A percentile compares a stretch with the other conserved stretches of the same genome.
Conservation (phyloP, 2,797 vertebrate species). For the Epinephelus awoara region DNA sequence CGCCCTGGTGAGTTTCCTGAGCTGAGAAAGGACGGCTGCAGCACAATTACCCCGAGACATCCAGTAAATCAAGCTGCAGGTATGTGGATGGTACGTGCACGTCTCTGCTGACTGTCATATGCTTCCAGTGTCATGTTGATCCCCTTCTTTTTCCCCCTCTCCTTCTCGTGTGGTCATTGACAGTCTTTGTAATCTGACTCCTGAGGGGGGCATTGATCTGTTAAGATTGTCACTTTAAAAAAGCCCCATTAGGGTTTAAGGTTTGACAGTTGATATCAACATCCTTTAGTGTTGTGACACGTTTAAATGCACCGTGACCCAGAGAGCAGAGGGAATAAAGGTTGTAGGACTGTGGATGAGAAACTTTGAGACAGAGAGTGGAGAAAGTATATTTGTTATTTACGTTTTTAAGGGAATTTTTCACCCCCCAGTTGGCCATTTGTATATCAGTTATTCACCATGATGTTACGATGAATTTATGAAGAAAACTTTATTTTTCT, state of each 20-base stretch:
- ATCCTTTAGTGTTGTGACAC: constrained; percentile 70
- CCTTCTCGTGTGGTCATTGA: constrained; percentile 75
- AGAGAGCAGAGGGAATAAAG: constrained; percentile 7
- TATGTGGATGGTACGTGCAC: constrained; percentile 1
- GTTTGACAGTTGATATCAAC: constrained; percentile 83
- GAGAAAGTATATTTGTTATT: too few relatives aligned
- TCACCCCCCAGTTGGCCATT: too few relatives aligned
- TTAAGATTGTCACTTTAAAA: constrained; percentile 82
- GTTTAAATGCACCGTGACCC: constrained; percentile 45
- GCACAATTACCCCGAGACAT: constrained; percentile 9
- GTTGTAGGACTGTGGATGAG: neutral
- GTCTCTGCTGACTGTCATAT: constrained; percentile 21
- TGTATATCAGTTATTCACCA: too few relatives aligned
- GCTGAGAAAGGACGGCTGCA: constrained; percentile 11
- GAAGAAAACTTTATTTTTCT: too few relatives aligned
- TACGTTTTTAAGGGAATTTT: too few relatives aligned
- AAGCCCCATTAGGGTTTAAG: constrained; percentile 81
- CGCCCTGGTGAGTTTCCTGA: constrained; percentile 23
- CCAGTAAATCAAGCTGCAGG: constrained; percentile 30
- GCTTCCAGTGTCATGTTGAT: constrained; percentile 33
- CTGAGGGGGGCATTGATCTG: constrained; percentile 78
- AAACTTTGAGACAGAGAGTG: neutral
- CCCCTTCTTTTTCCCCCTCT: constrained; percentile 18
- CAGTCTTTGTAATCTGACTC: constrained; percentile 73
- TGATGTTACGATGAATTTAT: too few relatives aligned